These are phyloP conservation scores for Centrocercus urophasianus DNA, from an alignment of 2,113 vertebrate species.

Conservation along the genomic window DNA sequence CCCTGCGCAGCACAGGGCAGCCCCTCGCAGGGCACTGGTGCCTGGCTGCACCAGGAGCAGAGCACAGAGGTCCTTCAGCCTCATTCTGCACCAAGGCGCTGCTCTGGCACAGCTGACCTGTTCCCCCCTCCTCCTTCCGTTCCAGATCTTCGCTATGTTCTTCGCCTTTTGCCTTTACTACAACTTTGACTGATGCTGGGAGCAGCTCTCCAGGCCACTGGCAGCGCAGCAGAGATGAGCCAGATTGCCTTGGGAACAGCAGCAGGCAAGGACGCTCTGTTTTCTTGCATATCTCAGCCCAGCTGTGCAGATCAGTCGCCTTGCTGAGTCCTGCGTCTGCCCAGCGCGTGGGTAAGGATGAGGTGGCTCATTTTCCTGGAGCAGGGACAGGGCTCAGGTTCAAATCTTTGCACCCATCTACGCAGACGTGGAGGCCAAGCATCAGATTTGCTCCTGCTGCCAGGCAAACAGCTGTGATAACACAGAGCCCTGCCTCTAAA, in stretches of 20 bases:
- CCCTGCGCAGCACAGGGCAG: not conserved
- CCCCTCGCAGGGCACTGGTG: accelerated
- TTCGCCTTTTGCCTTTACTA: conserved; percentile 67
- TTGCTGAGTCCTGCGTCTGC: accelerated
- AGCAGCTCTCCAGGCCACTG: not conserved
- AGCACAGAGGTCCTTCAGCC: too few relatives aligned
- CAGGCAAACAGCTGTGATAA: not conserved
- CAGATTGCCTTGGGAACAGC: not conserved
- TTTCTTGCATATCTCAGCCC: accelerated
- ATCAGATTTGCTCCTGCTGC: not conserved
- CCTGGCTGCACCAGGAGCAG: not conserved
- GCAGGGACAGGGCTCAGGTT: not conserved
- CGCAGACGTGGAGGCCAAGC: accelerated
- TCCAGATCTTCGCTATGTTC: conserved; percentile 62
- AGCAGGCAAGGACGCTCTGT: accelerated
- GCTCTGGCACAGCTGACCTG: not conserved
- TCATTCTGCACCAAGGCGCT: accelerated
- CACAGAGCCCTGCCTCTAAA: accelerated
- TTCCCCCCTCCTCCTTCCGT: accelerated
- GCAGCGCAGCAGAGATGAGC: accelerated
- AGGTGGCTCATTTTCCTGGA: accelerated
- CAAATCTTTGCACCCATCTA: not conserved
- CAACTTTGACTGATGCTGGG: conserved; percentile 30
- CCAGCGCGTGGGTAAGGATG: accelerated
- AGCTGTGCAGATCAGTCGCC: not conserved